Conservation (phyloP, 2,888 invertebrate species). For the Rapana venosa region DNA sequence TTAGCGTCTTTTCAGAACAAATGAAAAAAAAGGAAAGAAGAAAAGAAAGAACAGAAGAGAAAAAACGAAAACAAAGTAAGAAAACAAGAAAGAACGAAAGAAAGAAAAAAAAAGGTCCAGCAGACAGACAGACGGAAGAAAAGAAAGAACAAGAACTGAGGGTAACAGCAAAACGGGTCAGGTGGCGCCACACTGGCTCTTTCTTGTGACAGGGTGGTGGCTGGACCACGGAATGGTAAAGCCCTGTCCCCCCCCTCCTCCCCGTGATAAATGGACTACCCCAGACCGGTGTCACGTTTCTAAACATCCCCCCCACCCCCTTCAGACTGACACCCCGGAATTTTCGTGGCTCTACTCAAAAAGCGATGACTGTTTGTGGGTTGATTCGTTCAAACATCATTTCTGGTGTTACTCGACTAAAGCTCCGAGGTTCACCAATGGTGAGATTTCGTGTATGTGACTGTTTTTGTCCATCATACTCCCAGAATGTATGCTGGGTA, state of each 20-base stretch:
- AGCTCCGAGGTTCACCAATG: no score
- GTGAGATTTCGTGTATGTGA: no score
- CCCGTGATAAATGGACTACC: constrained; percentile 1
- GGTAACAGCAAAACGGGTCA: neutral
- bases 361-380: no score
- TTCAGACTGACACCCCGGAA: no score
- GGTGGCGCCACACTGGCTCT: neutral
- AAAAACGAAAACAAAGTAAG: neutral
- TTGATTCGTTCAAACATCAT: no score
- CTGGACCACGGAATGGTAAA: neutral
- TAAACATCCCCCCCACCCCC: neutral
- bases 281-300: neutral
- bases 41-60: neutral
- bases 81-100: neutral
- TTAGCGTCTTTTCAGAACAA: neutral
- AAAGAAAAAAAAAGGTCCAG: neutral
- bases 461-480: no score
- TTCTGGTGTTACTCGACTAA: no score
- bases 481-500: no score
- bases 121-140: neutral
- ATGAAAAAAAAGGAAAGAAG: neutral
- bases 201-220: constrained; percentile 1
- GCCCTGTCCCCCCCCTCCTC: neutral
- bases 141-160: neutral
- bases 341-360: no score